Evolutionary conservation across 2,113 vertebrate genomes (phyloP), one percentile per base, ranked within the genome.

Genomic region (Turnix velox): DNA sequence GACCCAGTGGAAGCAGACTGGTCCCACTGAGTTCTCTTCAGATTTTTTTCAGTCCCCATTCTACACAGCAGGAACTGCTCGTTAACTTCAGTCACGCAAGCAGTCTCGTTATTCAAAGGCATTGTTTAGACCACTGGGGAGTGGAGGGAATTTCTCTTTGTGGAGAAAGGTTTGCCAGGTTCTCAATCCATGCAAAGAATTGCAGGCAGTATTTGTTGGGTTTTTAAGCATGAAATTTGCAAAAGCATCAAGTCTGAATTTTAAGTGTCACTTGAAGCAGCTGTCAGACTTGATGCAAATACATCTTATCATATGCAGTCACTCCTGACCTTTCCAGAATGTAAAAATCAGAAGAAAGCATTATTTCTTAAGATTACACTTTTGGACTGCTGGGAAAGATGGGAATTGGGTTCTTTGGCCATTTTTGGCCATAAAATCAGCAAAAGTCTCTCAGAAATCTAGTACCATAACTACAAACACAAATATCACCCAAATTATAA

Each of bases 121-220:
- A 61, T 48, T 87, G 5, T 61, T 84, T 43, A 68, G 33, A 18
- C 22, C n/a, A 67, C 27, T 1, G 1, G 9, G 23, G 16, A 4
- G 10, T 12, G 9, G 7, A 4, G 1, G 5, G 9, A 76, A 58
- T 1, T 0, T 48, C 6, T 63, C n/a, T 76, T 57, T 48, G 9
- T 15, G 10, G 12, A 30, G n/a, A 73, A 82, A 49, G 10, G 1
- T 61, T 85, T 72, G 31, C 18, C 24, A 54, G 28, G 27, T 35
- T 90, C 37, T 82, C 28, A 69, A 40, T 22, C 15, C 14, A 31
- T 2, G 3, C 28, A 82, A 65, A 66, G 14, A 55, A n/a, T 58
- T 84, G 31, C 12, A 88, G 39, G 7, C 39, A 23, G 18, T 76
- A 37, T 71, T 82, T 82, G 58, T n/a, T 0, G 2, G 13, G 82